Conservation (phyloP, 2,113 vertebrate species). For the Chiloscyllium plagiosum region DNA sequence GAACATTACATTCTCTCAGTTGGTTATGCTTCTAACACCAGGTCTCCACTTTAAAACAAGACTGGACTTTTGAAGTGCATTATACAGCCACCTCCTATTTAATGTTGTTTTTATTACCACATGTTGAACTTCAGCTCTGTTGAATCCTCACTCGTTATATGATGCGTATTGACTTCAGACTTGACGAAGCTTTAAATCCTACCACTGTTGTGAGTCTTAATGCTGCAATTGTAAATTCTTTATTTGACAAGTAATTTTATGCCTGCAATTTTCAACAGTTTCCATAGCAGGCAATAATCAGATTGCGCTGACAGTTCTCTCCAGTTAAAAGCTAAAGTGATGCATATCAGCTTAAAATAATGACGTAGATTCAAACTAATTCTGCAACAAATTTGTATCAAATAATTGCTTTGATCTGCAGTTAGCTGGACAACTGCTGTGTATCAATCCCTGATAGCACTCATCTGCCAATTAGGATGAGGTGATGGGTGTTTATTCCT, state of each 20-base stretch:
- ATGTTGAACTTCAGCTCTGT: not conserved
- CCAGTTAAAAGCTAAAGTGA: slow-evolving; percentile 1
- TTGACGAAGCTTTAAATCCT: not conserved
- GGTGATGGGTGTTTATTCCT: not conserved
- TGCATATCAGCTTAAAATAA: slow-evolving; percentile 19
- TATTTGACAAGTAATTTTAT: slow-evolving; percentile 26
- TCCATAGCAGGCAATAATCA: not conserved
- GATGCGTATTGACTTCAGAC: not conserved
- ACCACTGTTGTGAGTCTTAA: not conserved
- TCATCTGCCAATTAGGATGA: not conserved
- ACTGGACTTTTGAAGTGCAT: not conserved
- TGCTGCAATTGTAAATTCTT: not conserved
- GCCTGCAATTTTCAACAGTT: not conserved
- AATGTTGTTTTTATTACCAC: not conserved
- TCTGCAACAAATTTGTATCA: not conserved
- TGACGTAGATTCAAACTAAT: not conserved
- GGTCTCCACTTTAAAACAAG: not conserved
- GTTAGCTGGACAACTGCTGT: not conserved
- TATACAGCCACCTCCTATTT: not conserved
- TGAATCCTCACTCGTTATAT: not conserved
- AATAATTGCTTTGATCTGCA: not conserved
- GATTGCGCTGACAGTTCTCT: not conserved
- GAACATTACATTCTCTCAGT: not conserved
- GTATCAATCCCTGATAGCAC: not conserved
- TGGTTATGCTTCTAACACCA: not conserved